Percentiles rank a stretch among this genome's conserved stretches.
These are phyloP conservation scores for Epirrita christyi DNA, from an alignment of 2,888 invertebrate genomes.

Conservation along the genomic window DNA sequence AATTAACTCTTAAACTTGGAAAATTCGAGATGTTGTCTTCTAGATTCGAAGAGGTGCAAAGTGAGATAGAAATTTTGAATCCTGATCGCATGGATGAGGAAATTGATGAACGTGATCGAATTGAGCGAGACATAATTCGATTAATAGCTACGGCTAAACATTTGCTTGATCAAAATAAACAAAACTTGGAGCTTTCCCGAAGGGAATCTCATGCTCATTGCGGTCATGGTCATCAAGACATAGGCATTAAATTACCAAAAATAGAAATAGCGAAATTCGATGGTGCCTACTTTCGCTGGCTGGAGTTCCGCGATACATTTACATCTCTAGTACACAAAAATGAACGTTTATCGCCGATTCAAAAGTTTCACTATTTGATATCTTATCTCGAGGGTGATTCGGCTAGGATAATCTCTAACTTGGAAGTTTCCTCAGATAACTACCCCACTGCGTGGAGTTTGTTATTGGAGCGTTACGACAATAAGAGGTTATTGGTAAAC, in stretches of 20 bases:
- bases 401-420: too few relatives aligned
- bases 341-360: too few relatives aligned
- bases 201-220: neutral
- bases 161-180: neutral
- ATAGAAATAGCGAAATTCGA: conserved; percentile 36
- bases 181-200: neutral
- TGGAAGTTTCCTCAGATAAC: too few relatives aligned
- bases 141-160: neutral
- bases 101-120: conserved; percentile 5
- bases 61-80: conserved; percentile 8
- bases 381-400: conserved; percentile 37
- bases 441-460: too few relatives aligned
- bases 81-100: neutral
- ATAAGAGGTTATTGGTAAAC: too few relatives aligned
- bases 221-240: neutral
- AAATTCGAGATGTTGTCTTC: conserved; percentile 1
- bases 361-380: conserved; percentile 28
- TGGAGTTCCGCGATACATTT: too few relatives aligned
- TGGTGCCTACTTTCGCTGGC: too few relatives aligned
- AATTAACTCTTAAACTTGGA: conserved; percentile 4
- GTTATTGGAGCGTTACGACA: too few relatives aligned
- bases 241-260: conserved; percentile 21
- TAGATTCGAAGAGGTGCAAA: conserved; percentile 2
- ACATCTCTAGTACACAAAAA: conserved; percentile 28
- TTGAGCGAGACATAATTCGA: conserved; percentile 5